A percentile compares a stretch with the other conserved stretches of the same genome.
These are phyloP conservation scores for Apamea epomidion DNA, from an alignment of 2,888 invertebrate species.

Conservation along the genomic window DNA sequence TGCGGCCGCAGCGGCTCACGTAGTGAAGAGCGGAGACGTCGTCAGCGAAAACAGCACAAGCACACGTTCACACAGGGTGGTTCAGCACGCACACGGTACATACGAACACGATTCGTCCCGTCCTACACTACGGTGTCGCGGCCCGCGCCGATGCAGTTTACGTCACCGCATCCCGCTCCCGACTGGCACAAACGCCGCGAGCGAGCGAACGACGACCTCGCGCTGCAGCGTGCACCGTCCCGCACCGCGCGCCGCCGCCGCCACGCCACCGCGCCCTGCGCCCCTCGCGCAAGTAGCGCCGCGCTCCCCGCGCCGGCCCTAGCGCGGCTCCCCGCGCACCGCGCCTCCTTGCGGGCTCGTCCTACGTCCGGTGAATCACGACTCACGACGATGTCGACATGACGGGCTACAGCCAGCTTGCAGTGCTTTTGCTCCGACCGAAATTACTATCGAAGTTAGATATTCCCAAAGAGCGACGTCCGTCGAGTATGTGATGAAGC, in stretches of 20 bases:
- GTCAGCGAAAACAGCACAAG: conserved; percentile 80
- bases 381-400: conserved; percentile 79
- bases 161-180: conserved; percentile 91
- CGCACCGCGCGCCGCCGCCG: conserved; percentile 82
- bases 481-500: conserved; percentile 69
- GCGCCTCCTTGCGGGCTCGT: conserved; percentile 74
- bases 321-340: conserved; percentile 67
- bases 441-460: conserved; percentile 67
- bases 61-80: conserved; percentile 82
- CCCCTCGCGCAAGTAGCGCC: conserved; percentile 67
- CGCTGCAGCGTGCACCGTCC: conserved; percentile 89
- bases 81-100: conserved; percentile 83
- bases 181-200: conserved; percentile 85
- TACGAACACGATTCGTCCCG: conserved; percentile 87
- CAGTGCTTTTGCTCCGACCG: conserved; percentile 68
- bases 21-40: conserved; percentile 88
- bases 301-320: conserved; percentile 71
- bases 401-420: conserved; percentile 67
- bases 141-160: conserved; percentile 90
- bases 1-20: conserved; percentile 83
- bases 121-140: conserved; percentile 88
- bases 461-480: conserved; percentile 64
- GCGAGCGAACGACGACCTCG: conserved; percentile 90
- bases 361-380: conserved; percentile 84
- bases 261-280: conserved; percentile 78